Evolutionary conservation across 2,888 invertebrate species (phyloP), one percentile per base, ranked within the genome.

Genomic region (Vandiemenella viatica): DNA sequence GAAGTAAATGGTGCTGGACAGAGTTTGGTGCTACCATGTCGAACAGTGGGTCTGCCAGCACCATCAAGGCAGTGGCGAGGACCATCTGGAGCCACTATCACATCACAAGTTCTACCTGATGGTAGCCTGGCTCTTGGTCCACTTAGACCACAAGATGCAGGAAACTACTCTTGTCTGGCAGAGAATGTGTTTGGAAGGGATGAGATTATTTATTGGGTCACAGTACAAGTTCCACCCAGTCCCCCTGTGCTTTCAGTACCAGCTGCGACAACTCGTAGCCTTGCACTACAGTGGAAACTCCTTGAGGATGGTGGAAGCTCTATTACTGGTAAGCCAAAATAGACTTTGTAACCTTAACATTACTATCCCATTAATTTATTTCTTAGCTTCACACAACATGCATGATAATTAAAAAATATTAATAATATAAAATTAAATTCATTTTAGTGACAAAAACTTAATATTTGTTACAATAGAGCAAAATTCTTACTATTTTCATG

Each of bases 151-250:
- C 49, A 51, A 20, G 47, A 54, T 23, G 50, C 54, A 15, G 85
- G 84, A 61, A 86, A 86, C 72, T 86, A 83, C 67, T 79, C 82
- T 19, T 86, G 86, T 63, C 72, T 76, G 32, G 82, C 80, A 26
- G 81, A 82, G 61, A 90, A 90, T 69, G 72, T 80, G 47, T 84
- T 83, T 67, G 90, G 89, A 18, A 79, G 79, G 59, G 89, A 89
- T 64, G 80, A 82, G 59, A 80, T 83, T 51, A 75, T 77, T 52
- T 87, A 86, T 69, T 76, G 79, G 48, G 68, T 90, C 56, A 69
- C 75, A 49, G 81, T 83, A 19, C 72, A 82, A 60, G 72, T 79
- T 57, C 73, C 79, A 38, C 83, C 84, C 0, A 67, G 71, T 48
- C 68, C 69, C 51, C 80, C 71, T 44, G 70, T 63, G 60, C 71